Conservation (phyloP, 2,888 invertebrate genomes). For the Leptopilina myrica region DNA sequence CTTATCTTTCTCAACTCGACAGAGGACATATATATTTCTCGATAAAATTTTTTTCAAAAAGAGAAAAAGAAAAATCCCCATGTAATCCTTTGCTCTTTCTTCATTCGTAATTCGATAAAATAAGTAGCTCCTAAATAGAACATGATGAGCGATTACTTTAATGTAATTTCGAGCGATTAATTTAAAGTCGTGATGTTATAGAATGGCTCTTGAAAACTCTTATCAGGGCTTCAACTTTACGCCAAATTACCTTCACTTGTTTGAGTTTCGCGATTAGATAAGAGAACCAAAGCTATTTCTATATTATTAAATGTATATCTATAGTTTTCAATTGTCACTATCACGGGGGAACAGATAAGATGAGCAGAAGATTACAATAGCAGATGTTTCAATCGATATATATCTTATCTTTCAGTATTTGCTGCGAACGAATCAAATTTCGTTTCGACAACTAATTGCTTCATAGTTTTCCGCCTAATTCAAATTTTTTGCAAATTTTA, state of each 20-base stretch:
- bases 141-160: neutral
- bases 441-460: too few relatives aligned
- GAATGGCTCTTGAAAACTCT: slow-evolving; percentile 14
- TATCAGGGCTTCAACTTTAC: slow-evolving; percentile 25
- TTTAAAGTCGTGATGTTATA: slow-evolving; percentile 7
- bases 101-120: neutral
- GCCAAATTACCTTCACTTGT: slow-evolving; percentile 24
- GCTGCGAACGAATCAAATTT: too few relatives aligned
- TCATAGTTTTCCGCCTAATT: too few relatives aligned
- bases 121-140: neutral
- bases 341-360: slow-evolving; percentile 6
- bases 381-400: slow-evolving; percentile 14
- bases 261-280: slow-evolving; percentile 30
- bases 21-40: too few relatives aligned
- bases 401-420: neutral
- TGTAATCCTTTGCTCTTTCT: too few relatives aligned
- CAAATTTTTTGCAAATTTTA: too few relatives aligned
- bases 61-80: too few relatives aligned
- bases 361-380: slow-evolving; percentile 10
- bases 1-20: too few relatives aligned
- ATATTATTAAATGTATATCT: neutral
- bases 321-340: slow-evolving; percentile 9
- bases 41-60: too few relatives aligned
- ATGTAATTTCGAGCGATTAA: slow-evolving; percentile 8
- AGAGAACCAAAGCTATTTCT: slow-evolving; percentile 4